Evolutionary conservation across 1,140 invertebrate species (phyloP).

Genomic region (Lordiphosa clarofinis): DNA sequence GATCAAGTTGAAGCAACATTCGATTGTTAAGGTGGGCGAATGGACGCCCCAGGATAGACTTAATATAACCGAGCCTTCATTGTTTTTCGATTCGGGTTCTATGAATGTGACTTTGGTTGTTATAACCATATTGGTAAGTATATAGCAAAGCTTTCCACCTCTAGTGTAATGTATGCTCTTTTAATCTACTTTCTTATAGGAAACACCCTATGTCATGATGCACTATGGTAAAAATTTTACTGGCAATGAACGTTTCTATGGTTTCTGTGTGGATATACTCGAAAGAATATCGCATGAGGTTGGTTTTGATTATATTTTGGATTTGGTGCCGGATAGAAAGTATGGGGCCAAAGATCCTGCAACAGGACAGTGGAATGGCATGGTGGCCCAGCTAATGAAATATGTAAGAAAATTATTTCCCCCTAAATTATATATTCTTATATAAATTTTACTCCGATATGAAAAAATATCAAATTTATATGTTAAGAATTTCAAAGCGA

Average conservation of each 20-base stretch:
- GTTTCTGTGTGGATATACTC: constrained; percentile 98
- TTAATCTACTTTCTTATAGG: constrained; percentile 81
- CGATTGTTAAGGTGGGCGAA: constrained; percentile 85
- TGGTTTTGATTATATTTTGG: constrained; percentile 95
- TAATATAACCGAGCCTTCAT: constrained; percentile 90
- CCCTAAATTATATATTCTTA: too few species aligned
- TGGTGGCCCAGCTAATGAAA: constrained; percentile 81
- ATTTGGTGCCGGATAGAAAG: constrained; percentile 94
- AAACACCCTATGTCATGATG: constrained; percentile 97
- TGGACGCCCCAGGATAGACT: constrained; percentile 88
- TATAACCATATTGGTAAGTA: constrained; percentile 70
- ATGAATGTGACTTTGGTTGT: constrained; percentile 90
- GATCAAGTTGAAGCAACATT: constrained; percentile 89
- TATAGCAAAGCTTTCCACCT: too few species aligned
- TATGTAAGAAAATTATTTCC: constrained; percentile 59
- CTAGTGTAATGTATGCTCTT: neutral
- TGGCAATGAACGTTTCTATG: constrained; percentile 94
- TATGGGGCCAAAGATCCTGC: constrained; percentile 95
- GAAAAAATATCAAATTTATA: too few species aligned
- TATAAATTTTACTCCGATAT: too few species aligned
- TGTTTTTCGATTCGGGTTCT: constrained; percentile 89
- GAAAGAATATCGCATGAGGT: constrained; percentile 91
- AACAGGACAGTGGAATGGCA: constrained; percentile 97
- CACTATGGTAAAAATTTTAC: constrained; percentile 90
- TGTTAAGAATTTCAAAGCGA: too few species aligned